A percentile compares a stretch with the other conserved stretches of the same genome.
Evolutionary conservation across 2,113 vertebrate genomes (phyloP).

Genomic region (Hippocampus barbouri): DNA sequence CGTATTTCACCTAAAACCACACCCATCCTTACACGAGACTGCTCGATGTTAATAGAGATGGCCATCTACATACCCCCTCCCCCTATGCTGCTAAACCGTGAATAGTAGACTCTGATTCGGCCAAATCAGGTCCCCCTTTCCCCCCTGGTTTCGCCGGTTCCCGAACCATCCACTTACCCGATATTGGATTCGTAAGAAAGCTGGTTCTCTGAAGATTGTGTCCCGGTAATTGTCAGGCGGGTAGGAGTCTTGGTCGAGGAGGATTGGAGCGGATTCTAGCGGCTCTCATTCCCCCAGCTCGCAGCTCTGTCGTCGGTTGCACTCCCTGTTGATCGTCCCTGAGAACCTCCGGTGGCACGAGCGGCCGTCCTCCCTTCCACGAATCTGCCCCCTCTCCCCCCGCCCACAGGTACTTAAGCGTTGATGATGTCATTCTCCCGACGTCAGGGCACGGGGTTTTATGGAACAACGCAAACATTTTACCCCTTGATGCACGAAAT

Average conservation of each 20-base stretch:
- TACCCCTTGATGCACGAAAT: not conserved
- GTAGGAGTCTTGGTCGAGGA: slow-evolving; percentile 60
- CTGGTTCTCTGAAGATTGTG: slow-evolving; percentile 72
- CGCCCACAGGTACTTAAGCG: slow-evolving; percentile 51
- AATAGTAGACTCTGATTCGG: slow-evolving; percentile 64
- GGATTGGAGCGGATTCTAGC: slow-evolving; percentile 85
- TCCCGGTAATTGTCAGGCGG: slow-evolving; percentile 78
- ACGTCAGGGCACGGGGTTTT: slow-evolving; percentile 36
- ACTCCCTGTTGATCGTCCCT: slow-evolving; percentile 66
- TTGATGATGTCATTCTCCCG: slow-evolving; percentile 62
- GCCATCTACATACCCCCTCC: slow-evolving; percentile 54
- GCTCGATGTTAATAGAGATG: slow-evolving; percentile 51
- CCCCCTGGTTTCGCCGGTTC: slow-evolving; percentile 74
- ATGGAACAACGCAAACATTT: slow-evolving; percentile 22
- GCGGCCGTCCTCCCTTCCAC: slow-evolving; percentile 52
- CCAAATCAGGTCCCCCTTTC: slow-evolving; percentile 66
- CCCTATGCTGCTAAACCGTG: slow-evolving; percentile 63
- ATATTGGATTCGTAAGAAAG: slow-evolving; percentile 77
- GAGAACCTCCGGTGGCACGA: slow-evolving; percentile 48
- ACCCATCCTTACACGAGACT: slow-evolving; percentile 53
- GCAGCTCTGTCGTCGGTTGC: slow-evolving; percentile 54
- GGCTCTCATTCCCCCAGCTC: slow-evolving; percentile 71
- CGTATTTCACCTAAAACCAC: slow-evolving; percentile 48
- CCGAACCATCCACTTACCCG: slow-evolving; percentile 59
- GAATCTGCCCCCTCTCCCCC: slow-evolving; percentile 52